Conservation (phyloP, 2,888 invertebrate species). For the Cantharis rustica region DNA sequence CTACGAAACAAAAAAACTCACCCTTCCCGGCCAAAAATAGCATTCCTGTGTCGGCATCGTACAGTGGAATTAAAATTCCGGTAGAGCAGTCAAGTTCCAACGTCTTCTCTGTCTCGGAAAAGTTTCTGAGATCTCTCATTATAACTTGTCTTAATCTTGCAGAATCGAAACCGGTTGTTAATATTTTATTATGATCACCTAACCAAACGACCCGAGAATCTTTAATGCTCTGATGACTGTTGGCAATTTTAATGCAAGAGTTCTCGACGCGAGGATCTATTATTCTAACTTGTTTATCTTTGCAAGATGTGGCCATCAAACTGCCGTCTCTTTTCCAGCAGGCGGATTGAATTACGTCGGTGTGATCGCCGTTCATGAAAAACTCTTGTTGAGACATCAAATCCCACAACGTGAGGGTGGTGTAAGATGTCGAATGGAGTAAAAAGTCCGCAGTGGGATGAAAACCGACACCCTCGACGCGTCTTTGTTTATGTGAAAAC, state of each 20-base stretch:
- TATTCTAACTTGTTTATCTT: conserved; percentile 87
- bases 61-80: conserved; percentile 90
- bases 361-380: conserved; percentile 71
- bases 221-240: conserved; percentile 88
- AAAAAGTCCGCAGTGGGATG: conserved; percentile 90
- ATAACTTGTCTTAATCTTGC: conserved; percentile 86
- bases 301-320: conserved; percentile 83
- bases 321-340: conserved; percentile 90
- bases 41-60: conserved; percentile 93
- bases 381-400: conserved; percentile 80
- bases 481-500: conserved; percentile 79
- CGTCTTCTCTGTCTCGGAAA: conserved; percentile 76
- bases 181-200: conserved; percentile 79
- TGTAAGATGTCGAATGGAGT: conserved; percentile 84
- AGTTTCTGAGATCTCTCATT: conserved; percentile 84
- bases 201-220: conserved; percentile 92
- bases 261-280: conserved; percentile 77
- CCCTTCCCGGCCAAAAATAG: conserved; percentile 92
- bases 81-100: conserved; percentile 85
- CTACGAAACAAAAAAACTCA: conserved; percentile 20
- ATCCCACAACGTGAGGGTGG: conserved; percentile 85
- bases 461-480: conserved; percentile 89
- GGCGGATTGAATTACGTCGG: conserved; percentile 86
- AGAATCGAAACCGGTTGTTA: conserved; percentile 90
- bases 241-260: conserved; percentile 66